Conservation (phyloP, 2,113 vertebrate genomes). For the Ictalurus furcatus region DNA sequence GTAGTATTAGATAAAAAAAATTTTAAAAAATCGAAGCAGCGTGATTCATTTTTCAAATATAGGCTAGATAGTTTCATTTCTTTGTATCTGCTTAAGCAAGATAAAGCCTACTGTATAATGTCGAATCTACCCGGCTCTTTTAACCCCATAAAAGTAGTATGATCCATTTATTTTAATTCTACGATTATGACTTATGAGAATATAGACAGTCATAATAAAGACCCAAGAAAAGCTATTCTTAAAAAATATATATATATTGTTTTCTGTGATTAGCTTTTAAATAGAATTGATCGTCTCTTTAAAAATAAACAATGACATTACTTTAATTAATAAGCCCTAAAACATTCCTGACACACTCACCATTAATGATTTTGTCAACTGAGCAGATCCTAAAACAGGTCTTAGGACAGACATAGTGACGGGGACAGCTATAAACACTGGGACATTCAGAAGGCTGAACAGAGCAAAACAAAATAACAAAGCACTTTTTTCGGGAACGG, state of each 20-base stretch:
- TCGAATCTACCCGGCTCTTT: neutral
- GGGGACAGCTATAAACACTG: neutral
- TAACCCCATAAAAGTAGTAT: neutral
- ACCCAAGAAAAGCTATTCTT: too few relatives aligned
- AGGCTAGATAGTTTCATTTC: neutral
- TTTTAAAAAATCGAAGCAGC: neutral
- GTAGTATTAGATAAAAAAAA: too few relatives aligned
- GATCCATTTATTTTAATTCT: neutral
- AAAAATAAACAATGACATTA: neutral
- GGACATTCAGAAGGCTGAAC: neutral
- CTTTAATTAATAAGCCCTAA: too few relatives aligned
- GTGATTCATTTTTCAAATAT: neutral
- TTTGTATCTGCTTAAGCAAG: neutral
- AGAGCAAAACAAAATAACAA: constrained; percentile 31
- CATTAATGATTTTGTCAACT: neutral
- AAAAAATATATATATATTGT: neutral
- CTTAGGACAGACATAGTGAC: neutral
- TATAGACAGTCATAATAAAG: neutral
- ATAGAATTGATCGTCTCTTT: neutral
- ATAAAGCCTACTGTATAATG: neutral
- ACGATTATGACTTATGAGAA: neutral
- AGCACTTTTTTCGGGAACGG: constrained; percentile 10
- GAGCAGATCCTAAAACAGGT: neutral
- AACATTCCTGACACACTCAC: neutral
- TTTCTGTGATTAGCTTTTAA: neutral